Evolutionary conservation across 2,113 vertebrate genomes (phyloP).

Genomic region (Hipposideros armiger): DNA sequence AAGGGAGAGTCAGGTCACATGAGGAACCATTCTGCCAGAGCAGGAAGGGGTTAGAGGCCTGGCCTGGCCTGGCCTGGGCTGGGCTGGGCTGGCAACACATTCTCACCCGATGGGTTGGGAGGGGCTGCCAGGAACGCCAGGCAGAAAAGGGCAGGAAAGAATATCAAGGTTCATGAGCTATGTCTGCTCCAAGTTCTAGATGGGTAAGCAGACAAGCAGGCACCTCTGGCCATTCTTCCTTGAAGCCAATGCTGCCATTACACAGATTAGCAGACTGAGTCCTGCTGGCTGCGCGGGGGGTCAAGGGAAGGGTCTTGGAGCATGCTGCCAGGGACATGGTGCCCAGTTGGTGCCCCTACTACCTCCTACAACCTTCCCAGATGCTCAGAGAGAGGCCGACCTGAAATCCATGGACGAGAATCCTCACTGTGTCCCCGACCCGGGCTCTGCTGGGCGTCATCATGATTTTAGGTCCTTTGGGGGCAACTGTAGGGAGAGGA

Average conservation of each 20-base stretch:
- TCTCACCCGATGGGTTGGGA: accelerated
- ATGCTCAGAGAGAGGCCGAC: conserved; percentile 79
- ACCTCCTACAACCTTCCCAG: neutral
- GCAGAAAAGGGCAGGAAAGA: neutral
- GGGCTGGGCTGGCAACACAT: accelerated
- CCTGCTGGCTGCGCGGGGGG: neutral
- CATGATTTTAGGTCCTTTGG: conserved; percentile 93
- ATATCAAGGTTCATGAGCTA: accelerated
- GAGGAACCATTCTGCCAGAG: neutral
- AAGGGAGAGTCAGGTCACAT: neutral
- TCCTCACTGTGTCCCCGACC: conserved; percentile 94
- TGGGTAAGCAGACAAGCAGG: accelerated
- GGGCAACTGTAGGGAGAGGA: conserved; percentile 89
- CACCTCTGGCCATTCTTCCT: neutral
- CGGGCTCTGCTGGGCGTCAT: conserved; percentile 92
- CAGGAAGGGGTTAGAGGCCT: neutral
- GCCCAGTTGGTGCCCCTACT: accelerated
- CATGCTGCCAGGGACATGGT: neutral
- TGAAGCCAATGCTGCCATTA: neutral
- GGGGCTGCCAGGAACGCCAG: neutral
- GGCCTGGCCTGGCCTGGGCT: neutral
- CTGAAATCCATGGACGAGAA: conserved; percentile 95
- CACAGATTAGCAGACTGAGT: neutral
- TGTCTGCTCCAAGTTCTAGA: accelerated
- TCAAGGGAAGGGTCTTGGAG: too few relatives aligned